Conservation (phyloP, 2,113 vertebrate species). For the Picathartes gymnocephalus region DNA sequence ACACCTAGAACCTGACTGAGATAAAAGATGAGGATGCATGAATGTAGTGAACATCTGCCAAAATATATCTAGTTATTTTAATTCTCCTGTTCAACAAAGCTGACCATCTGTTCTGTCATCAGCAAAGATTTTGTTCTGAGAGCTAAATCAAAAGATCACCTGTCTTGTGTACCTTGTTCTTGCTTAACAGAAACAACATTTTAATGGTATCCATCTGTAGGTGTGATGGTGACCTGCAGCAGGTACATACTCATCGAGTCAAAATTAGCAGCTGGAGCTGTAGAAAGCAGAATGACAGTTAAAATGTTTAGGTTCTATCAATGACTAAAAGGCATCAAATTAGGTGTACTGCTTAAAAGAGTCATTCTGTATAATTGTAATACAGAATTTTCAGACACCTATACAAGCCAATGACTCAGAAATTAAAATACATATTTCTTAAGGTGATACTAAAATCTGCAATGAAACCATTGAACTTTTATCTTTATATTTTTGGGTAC, state of each 20-base stretch:
- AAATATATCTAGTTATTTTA: conserved; percentile 49
- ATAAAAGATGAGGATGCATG: not conserved
- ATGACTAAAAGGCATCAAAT: not conserved
- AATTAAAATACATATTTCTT: not conserved
- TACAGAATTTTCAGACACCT: not conserved
- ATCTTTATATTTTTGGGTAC: not conserved
- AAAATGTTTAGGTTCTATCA: not conserved
- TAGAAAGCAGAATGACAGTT: not conserved
- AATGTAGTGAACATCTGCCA: conserved; percentile 41
- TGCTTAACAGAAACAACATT: not conserved
- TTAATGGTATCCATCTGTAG: conserved; percentile 32
- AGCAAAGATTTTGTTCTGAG: conserved; percentile 30
- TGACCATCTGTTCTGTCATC: conserved; percentile 60
- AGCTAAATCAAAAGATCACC: conserved; percentile 45
- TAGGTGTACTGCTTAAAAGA: not conserved
- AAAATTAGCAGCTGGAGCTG: not conserved
- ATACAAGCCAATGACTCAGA: not conserved
- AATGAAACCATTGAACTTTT: not conserved
- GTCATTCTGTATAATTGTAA: not conserved
- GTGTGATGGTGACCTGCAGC: not conserved
- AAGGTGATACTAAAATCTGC: not conserved
- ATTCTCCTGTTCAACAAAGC: not conserved
- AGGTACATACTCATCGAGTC: not conserved
- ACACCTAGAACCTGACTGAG: not conserved
- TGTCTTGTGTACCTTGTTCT: not conserved